Evolutionary conservation across 2,113 vertebrate genomes (phyloP), one percentile per base, ranked within the genome.

Genomic region (Acanthochromis polyacanthus): DNA sequence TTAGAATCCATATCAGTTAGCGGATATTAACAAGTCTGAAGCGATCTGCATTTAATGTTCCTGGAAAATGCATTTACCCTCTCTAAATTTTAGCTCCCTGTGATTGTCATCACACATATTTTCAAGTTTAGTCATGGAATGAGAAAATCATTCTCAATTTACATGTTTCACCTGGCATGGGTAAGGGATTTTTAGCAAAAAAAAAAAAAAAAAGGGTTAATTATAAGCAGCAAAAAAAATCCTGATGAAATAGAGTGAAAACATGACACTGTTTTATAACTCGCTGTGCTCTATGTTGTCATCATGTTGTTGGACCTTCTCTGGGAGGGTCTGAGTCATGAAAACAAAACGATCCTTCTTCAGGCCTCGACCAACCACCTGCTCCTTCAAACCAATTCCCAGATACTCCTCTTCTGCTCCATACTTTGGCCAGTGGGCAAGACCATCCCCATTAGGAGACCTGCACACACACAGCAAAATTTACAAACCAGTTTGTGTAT

Each of bases 391-490:
- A 51, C 62, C 85, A 22, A 95, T 92, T 5, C 19, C 48, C 78
- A 95, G 68, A 75, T 94, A 94, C 0, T 85, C 53, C 14, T 78
- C 84, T 17, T 84, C 87, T 66, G 58, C 50, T 67, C 80, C 92
- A 66, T 93, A 94, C 78, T 87, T 82, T 40, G 93, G 94, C 95
- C 94, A 95, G 16, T 83, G 69, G 17, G 68, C 84, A 40, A 95
- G 90, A 4, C 89, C 70, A 0, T 78, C 51, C 30, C 91, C 94
- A 69, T 95, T 94, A 5, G 95, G 95, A 85, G 87, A 92, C 53
- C 94, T 95, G 32, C 1, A 23, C 0, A 23, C 12, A 30, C 23
- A 30, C 0, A 48, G 25, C 3, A 25, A 25, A 0, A 3, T 1
- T 46, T 51, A 58, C 2, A 60, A 55, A 51, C 10, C 53, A 11